A percentile compares a stretch with the other conserved stretches of the same genome.
These are phyloP conservation scores for Drosophila neutralis DNA, from an alignment of 2,888 invertebrate species.

Conservation along the genomic window DNA sequence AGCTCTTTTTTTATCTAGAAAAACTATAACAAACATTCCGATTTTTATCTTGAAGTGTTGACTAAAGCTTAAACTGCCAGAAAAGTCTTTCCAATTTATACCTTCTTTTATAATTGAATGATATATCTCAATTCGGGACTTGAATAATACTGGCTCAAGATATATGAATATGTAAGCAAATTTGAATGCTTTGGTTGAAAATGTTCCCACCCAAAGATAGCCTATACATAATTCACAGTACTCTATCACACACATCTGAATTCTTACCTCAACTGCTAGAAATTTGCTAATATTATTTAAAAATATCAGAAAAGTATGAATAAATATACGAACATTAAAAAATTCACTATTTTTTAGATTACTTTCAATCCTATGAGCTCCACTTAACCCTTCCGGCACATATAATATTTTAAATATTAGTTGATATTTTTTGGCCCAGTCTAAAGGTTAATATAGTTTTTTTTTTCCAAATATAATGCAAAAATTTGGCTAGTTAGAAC, in stretches of 20 bases:
- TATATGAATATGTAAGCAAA: not conserved
- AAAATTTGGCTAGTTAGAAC: too few species aligned
- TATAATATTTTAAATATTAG: not conserved
- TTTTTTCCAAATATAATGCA: not conserved
- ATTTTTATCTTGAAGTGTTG: not conserved
- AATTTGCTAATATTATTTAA: not conserved
- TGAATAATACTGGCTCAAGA: not conserved
- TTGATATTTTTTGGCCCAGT: not conserved
- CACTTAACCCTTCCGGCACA: not conserved
- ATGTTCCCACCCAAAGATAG: too few species aligned
- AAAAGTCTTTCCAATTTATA: not conserved
- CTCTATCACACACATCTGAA: too few species aligned
- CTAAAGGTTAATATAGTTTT: not conserved
- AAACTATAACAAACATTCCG: accelerated
- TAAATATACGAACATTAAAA: not conserved
- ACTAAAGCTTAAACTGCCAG: not conserved
- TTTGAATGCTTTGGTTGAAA: not conserved
- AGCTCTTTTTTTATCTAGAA: not conserved
- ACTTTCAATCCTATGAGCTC: not conserved
- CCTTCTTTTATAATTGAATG: not conserved
- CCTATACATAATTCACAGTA: too few species aligned
- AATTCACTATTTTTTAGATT: not conserved
- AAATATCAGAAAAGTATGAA: not conserved
- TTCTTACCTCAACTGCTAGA: not conserved
- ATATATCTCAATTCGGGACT: not conserved